Percentiles rank a stretch among this genome's conserved stretches.
These are phyloP conservation scores for Oceanodroma leucorhoa DNA, from an alignment of 2,797 vertebrate genomes.

Conservation along the genomic window DNA sequence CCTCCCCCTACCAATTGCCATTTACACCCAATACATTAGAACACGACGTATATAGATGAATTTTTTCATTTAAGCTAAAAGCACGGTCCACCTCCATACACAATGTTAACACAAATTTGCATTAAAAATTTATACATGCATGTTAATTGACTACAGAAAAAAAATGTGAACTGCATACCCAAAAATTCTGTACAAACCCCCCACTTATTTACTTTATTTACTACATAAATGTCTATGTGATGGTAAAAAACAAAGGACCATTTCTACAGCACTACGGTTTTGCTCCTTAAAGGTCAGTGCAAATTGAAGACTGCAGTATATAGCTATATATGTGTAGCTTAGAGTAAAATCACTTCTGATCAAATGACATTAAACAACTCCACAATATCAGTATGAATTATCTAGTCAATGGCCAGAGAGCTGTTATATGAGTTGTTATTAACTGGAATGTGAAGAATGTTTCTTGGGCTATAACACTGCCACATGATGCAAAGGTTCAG, in stretches of 20 bases:
- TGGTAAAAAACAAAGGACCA: neutral
- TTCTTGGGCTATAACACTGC: neutral
- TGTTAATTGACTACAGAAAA: neutral
- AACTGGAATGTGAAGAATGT: neutral
- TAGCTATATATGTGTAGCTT: neutral
- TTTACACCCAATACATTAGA: neutral
- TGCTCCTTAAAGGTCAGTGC: neutral
- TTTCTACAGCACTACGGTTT: neutral
- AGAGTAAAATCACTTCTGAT: neutral
- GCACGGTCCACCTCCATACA: neutral
- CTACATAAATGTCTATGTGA: neutral
- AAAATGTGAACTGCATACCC: neutral
- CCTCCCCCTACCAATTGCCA: neutral
- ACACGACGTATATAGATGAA: fast-evolving
- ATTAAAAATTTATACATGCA: neutral
- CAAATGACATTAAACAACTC: neutral
- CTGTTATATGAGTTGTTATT: neutral
- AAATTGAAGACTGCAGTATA: neutral
- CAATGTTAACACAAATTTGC: neutral
- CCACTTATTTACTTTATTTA: neutral
- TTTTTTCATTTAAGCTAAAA: neutral
- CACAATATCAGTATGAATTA: neutral
- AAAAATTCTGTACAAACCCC: neutral
- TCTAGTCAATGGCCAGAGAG: neutral
- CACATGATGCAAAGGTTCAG: neutral